Evolutionary conservation across 2,113 vertebrate species (phyloP), one percentile per base, ranked within the genome.

Genomic region (Petrocephalus microphthalmus): DNA sequence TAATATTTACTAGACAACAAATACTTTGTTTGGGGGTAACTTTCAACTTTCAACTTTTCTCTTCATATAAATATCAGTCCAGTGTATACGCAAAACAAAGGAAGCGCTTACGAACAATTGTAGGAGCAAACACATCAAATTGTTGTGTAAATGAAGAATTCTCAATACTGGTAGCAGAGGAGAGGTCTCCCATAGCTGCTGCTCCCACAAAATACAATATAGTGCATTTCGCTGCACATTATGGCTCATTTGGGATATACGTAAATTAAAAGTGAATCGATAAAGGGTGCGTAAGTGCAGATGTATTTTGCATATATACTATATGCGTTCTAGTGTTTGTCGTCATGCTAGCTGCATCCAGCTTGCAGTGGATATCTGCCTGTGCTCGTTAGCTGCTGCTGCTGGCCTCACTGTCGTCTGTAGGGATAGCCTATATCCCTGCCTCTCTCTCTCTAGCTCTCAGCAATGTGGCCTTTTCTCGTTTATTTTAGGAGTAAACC

Each of bases 331-430:
- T 85, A 52, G 49, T 60, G 84, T 87, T 92, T 93, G 92, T 91
- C 19, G 33, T 67, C 81, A 53, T 42, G 71, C 64, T 71, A 82
- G 19, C 37, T 64, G 89, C 47, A 37, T 83, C 53, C 64, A 15
- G n/a, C 87, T 91, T 92, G 88, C 92, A 88, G 86, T 33, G 91
- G 91, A 92, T 91, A 92, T 91, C 90, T 84, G 64, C 74, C 88
- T 91, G 87, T 64, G 82, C 71, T 86, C 17, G 20, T 91, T 91
- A 92, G 93, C 92, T 92, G 91, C 92, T 92, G 93, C 93, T 95
- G 93, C 91, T 92, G 93, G 90, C 89, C 91, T 93, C 56, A 88
- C 93, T 93, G 92, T 91, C 54, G 33, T 89, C 85, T 74, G 7
- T 56, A 87, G 88, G 86, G 74, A 78, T 82, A 33, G 81, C 17